A percentile compares a stretch with the other conserved stretches of the same genome.
Evolutionary conservation across 2,797 vertebrate genomes (phyloP).

Genomic region (Sebastes jordani): DNA sequence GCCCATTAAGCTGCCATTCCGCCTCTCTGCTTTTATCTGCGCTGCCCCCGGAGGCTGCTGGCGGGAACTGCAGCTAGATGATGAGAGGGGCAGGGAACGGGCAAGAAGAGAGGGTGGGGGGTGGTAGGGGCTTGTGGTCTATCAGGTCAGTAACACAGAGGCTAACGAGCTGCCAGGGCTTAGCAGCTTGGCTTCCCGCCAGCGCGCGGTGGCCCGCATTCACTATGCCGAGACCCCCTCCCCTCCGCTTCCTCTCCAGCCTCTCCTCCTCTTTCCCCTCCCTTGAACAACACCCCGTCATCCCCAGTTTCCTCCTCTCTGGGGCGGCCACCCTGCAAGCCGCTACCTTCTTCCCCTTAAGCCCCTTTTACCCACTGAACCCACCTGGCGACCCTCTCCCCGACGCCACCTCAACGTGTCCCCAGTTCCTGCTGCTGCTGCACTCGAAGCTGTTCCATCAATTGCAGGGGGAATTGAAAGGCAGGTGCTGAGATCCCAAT

Average conservation of each 20-base stretch:
- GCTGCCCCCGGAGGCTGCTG: slow-evolving; percentile 48
- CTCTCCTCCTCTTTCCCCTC: not conserved
- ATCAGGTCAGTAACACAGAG: slow-evolving; percentile 85
- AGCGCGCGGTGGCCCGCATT: slow-evolving; percentile 77
- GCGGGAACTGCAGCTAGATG: slow-evolving; percentile 19
- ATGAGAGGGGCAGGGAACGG: slow-evolving; percentile 1
- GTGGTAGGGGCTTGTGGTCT: slow-evolving; percentile 75
- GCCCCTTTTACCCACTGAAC: not conserved
- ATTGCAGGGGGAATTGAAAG: slow-evolving; percentile 5
- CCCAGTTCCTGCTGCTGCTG: not conserved
- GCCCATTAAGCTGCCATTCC: slow-evolving; percentile 1
- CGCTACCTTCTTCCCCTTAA: not conserved
- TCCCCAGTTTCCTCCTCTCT: slow-evolving; percentile 14
- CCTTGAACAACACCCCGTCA: slow-evolving; percentile 15
- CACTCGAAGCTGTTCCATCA: not conserved
- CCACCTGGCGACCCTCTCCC: not conserved
- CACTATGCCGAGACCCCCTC: slow-evolving; percentile 34
- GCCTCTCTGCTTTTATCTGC: slow-evolving; percentile 3
- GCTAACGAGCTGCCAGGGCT: slow-evolving; percentile 86
- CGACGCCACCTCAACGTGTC: not conserved
- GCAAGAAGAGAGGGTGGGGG: not conserved
- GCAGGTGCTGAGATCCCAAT: slow-evolving; percentile 17
- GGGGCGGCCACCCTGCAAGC: not conserved
- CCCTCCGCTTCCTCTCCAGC: slow-evolving; percentile 9
- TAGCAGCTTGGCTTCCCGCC: slow-evolving; percentile 82